Evolutionary conservation across 2,888 invertebrate genomes (phyloP), one percentile per base, ranked within the genome.

Genomic region (Calameuta pallipes): DNA sequence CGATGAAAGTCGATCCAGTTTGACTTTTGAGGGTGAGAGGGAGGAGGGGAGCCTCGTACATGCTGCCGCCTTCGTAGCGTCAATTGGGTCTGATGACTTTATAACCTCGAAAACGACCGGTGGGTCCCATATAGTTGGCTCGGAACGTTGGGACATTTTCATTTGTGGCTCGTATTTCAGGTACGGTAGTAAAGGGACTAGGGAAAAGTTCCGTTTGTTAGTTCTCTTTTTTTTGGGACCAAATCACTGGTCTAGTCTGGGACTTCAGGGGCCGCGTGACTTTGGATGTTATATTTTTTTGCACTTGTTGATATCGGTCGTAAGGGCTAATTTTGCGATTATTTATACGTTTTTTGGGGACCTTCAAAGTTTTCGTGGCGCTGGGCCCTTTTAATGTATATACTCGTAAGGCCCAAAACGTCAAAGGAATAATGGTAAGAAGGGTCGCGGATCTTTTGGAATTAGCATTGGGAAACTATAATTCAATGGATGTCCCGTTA

Each of bases 21-120:
- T 15, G 41, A 41, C 41, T 41, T 41, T 41, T 41, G 41, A 0
- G 15, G 4, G 41, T 1, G 36, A 36, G 36, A 36, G 36, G 36
- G 36, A 6, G 15, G 36, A 36, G 36, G 36, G 12, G 15, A 15
- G 41, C 41, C 41, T 15, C 15, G 15, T 41, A 15, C 15, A 15
- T 15, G 41, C 41, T 41, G 41, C 4, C 37, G 13, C 13, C 37
- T 37, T 37, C 41, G 41, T 41, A 33, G 71, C 71, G 71, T 71
- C 71, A 71, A 13, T 71, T 71, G 71, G 71, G 71, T 73, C 56
- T 75, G 82, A 86, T 82, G 85, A 86, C 84, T 87, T 85, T 85
- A 87, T 87, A 86, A 83, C 85, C 81, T 69, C 75, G 13, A 41
- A 77, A 80, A 80, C 78, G 80, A 36, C 79, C 31, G 74, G 73